Conservation (phyloP, 1,140 invertebrate genomes). For the Meloidogyne hapla region DNA sequence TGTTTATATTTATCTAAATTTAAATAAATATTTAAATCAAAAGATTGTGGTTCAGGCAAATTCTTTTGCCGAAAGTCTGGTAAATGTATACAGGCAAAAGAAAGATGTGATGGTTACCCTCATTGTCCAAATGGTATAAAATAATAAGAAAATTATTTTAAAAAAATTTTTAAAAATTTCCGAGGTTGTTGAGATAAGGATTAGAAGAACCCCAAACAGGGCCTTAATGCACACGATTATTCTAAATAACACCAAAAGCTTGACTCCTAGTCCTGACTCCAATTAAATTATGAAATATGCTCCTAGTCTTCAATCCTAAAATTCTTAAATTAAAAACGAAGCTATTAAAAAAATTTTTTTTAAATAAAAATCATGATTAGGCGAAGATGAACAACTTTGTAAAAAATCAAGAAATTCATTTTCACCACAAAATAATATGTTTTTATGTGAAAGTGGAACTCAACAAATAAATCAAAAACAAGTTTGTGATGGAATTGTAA, state of each 20-base stretch:
- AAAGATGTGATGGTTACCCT: slow-evolving; percentile 55
- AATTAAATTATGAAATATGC: too few relatives aligned
- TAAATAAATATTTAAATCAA: slow-evolving; percentile 6
- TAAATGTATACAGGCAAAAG: slow-evolving; percentile 53
- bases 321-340: too few relatives aligned
- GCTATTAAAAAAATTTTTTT: too few relatives aligned
- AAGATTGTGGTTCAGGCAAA: slow-evolving; percentile 54
- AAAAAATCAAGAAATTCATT: slow-evolving; percentile 35
- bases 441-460: slow-evolving; percentile 38
- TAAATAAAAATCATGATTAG: neutral
- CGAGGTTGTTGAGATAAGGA: too few relatives aligned
- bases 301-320: too few relatives aligned
- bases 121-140: slow-evolving; percentile 54
- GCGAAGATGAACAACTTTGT: slow-evolving; percentile 60
- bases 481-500: slow-evolving; percentile 75
- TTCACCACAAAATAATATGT: slow-evolving; percentile 18
- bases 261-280: too few relatives aligned
- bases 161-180: too few relatives aligned
- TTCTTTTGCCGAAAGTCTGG: slow-evolving; percentile 59
- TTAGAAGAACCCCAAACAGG: too few relatives aligned
- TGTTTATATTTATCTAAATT: neutral
- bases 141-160: neutral
- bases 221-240: too few relatives aligned
- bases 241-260: too few relatives aligned
- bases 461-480: slow-evolving; percentile 72